Evolutionary conservation across 1,140 invertebrate species (phyloP).

Genomic region (Calephelis virginiensis): DNA sequence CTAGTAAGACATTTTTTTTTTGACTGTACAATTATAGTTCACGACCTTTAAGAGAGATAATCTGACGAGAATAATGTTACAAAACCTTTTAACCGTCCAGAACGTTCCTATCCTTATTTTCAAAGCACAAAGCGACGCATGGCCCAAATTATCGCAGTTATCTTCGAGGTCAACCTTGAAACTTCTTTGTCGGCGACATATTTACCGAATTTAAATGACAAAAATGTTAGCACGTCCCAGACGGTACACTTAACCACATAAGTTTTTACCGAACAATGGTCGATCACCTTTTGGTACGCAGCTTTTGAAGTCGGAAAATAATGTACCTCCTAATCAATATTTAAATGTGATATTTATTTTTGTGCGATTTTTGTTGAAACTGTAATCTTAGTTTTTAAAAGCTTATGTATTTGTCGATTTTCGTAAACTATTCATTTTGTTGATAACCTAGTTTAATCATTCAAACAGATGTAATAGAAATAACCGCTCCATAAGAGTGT

Average conservation of each 20-base stretch:
- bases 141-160: constrained; percentile 64
- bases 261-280: neutral
- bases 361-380: no score
- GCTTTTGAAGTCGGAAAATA: no score
- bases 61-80: constrained; percentile 26
- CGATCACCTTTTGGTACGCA: neutral
- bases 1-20: no score
- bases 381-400: no score
- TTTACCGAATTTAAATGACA: constrained; percentile 52
- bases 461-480: neutral
- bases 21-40: constrained; percentile 14
- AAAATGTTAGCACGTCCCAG: constrained; percentile 38
- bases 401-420: no score
- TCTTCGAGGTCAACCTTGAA: constrained; percentile 70
- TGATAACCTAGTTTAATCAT: no score
- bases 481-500: neutral
- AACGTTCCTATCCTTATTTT: constrained; percentile 37
- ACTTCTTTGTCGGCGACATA: constrained; percentile 58
- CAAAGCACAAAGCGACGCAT: constrained; percentile 40
- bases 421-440: no score
- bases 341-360: no score
- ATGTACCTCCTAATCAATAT: no score
- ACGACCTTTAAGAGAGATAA: constrained; percentile 24
- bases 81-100: constrained; percentile 25
- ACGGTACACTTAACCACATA: constrained; percentile 13